Evolutionary conservation across 2,113 vertebrate genomes (phyloP).

Genomic region (Corythornis cristatus): DNA sequence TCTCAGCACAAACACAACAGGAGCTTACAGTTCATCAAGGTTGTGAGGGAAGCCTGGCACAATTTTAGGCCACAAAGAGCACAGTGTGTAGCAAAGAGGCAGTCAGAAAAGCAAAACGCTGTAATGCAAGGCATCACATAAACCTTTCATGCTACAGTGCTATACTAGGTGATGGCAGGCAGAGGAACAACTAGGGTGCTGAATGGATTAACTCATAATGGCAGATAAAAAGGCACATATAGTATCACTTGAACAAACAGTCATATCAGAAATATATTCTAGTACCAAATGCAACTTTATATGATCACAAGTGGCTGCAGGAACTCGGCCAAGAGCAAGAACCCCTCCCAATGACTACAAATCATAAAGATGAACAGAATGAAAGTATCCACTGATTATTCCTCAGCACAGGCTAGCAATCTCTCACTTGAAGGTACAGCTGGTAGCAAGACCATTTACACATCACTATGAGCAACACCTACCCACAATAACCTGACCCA

Average conservation of each 20-base stretch:
- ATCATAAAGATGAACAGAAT: background rate
- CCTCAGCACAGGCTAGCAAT: background rate
- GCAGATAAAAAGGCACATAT: background rate
- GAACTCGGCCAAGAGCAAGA: background rate
- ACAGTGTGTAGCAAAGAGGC: background rate
- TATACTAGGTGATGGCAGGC: background rate
- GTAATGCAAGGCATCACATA: no score
- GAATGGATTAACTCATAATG: background rate
- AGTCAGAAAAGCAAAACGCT: background rate
- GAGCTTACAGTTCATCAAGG: background rate
- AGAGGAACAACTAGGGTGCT: background rate
- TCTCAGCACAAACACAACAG: background rate
- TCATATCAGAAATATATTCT: background rate
- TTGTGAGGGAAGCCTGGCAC: background rate
- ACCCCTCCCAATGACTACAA: background rate
- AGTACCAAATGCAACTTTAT: background rate
- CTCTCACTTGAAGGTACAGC: background rate
- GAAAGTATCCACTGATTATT: background rate
- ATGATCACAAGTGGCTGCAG: background rate
- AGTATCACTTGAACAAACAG: background rate
- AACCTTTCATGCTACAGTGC: background rate
- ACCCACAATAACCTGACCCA: background rate
- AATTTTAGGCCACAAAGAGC: background rate
- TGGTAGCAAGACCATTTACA: background rate
- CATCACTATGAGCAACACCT: fast-evolving